Conservation (phyloP, 2,113 vertebrate genomes). For the Talpa occidentalis region DNA sequence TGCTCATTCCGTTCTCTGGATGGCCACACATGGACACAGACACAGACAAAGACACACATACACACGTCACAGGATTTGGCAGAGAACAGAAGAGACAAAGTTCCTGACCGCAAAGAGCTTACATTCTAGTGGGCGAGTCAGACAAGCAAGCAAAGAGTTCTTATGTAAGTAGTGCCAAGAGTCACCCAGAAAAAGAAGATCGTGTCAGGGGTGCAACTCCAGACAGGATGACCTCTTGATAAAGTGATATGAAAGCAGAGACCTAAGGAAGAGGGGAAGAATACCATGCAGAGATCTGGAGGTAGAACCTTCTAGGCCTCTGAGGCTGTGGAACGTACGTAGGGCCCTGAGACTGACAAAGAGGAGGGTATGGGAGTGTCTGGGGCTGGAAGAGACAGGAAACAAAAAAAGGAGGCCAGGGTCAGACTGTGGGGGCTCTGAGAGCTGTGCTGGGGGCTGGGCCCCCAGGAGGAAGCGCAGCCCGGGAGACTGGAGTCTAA, state of each 20-base stretch:
- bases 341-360: background rate
- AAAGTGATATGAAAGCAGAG: background rate
- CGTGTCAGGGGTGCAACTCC: no score
- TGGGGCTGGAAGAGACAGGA: background rate
- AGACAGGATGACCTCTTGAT: background rate
- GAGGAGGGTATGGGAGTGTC: fast-evolving
- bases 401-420: background rate
- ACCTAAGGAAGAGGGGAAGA: background rate
- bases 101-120: background rate
- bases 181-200: background rate
- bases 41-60: no score
- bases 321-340: no score
- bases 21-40: no score
- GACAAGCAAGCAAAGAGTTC: background rate
- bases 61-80: background rate
- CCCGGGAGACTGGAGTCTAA: background rate
- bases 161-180: background rate
- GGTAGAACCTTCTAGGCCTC: background rate
- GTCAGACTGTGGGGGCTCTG: fast-evolving
- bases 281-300: background rate
- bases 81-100: background rate
- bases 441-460: background rate
- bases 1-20: no score
- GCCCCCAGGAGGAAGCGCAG: background rate
- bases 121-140: background rate